Conservation (phyloP, 2,113 vertebrate species). For the Neoarius graeffei region DNA sequence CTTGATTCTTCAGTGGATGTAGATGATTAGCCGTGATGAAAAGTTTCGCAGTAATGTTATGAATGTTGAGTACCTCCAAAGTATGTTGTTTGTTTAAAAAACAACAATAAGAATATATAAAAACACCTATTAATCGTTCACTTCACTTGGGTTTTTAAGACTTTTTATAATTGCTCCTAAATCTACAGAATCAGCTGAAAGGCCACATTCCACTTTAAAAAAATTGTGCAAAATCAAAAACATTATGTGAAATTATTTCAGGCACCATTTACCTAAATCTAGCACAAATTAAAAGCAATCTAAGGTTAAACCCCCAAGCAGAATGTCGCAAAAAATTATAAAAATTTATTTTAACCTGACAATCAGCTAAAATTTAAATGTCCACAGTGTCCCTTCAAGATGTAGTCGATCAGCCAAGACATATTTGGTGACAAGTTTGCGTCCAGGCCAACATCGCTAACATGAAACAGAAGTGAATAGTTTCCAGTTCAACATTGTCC, state of each 20-base stretch:
- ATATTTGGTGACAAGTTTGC: neutral
- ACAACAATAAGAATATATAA: neutral
- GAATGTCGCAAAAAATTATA: neutral
- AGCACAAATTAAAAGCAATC: conserved; percentile 14
- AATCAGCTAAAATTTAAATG: neutral
- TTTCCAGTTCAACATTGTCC: neutral
- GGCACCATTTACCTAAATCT: conserved; percentile 35
- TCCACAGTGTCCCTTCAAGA: neutral
- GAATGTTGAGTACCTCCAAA: neutral
- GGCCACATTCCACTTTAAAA: neutral
- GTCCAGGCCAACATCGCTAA: neutral
- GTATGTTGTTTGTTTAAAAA: neutral
- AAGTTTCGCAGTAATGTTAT: neutral
- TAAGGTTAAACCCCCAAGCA: conserved; percentile 24
- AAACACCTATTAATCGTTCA: neutral
- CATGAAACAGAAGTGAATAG: no score
- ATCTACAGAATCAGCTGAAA: conserved; percentile 5
- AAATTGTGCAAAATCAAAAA: neutral
- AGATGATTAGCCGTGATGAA: neutral
- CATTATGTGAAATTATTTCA: conserved; percentile 10
- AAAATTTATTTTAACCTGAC: neutral
- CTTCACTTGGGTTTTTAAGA: neutral
- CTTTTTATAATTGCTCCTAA: neutral
- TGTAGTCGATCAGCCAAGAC: neutral
- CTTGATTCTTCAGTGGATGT: neutral